Conservation (phyloP, 2,888 invertebrate genomes). For the Schizotus pectinicornis region DNA sequence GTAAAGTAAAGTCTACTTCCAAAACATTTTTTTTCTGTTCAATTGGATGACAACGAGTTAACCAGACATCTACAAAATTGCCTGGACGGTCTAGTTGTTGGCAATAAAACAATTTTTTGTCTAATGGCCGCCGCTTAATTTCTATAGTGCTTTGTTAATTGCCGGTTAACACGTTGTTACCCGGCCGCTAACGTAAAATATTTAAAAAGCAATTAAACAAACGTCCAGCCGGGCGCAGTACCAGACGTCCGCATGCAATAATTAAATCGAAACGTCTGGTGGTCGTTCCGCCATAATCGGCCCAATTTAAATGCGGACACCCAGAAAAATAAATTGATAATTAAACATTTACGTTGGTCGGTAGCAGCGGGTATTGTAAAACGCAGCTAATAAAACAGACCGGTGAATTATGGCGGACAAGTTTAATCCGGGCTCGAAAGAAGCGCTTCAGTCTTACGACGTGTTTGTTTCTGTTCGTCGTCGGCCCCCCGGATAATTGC, state of each 20-base stretch:
- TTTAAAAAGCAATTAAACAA: background rate
- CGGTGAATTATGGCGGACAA: slow-evolving; percentile 4
- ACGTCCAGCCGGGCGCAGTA: background rate
- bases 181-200: too few relatives aligned
- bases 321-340: slow-evolving; percentile 49
- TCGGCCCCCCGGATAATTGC: slow-evolving; percentile 10
- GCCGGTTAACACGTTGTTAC: too few relatives aligned
- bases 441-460: slow-evolving; percentile 14
- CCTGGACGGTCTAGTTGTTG: too few relatives aligned
- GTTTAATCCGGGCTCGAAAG: slow-evolving; percentile 12
- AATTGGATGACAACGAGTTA: too few relatives aligned
- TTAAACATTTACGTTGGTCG: slow-evolving; percentile 47
- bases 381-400: slow-evolving; percentile 4
- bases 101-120: too few relatives aligned
- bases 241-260: background rate
- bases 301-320: slow-evolving; percentile 36
- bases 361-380: slow-evolving; percentile 2
- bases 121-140: too few relatives aligned
- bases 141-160: too few relatives aligned
- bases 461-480: slow-evolving; percentile 12
- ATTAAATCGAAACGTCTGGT: background rate
- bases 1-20: too few relatives aligned
- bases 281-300: slow-evolving; percentile 5
- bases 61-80: too few relatives aligned
- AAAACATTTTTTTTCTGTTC: too few relatives aligned